These are phyloP conservation scores for Thryonomys swinderianus DNA, from an alignment of 2,113 vertebrate genomes.

Conservation along the genomic window DNA sequence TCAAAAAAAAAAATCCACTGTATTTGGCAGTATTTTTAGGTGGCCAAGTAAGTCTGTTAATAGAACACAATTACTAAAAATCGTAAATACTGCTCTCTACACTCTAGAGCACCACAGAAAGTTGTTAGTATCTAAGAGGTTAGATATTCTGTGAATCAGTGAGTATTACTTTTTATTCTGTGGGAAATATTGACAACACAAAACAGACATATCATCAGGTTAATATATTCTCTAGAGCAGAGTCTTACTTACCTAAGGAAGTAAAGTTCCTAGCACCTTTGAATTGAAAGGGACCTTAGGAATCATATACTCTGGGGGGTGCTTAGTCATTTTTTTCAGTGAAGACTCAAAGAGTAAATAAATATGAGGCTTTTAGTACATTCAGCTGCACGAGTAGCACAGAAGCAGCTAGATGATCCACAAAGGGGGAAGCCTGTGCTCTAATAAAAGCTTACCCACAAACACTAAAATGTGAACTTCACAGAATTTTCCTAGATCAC, in stretches of 20 bases:
- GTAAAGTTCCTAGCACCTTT: constrained; percentile 1
- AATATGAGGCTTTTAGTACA: neutral
- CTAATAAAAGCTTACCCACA: neutral
- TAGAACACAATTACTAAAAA: neutral
- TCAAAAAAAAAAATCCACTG: constrained; percentile 47
- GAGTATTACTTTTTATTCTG: neutral
- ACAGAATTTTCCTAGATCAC: neutral
- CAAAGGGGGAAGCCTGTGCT: neutral
- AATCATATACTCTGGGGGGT: neutral
- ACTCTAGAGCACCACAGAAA: neutral
- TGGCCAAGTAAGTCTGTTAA: neutral
- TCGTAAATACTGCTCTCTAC: neutral
- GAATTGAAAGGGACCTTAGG: neutral
- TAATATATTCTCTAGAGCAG: neutral
- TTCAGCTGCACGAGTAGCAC: no score
- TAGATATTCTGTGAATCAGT: neutral
- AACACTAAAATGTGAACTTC: neutral
- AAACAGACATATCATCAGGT: neutral
- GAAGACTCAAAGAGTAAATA: neutral
- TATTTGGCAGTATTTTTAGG: neutral
- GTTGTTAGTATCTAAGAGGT: neutral
- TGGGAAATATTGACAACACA: neutral
- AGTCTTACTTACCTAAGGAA: neutral
- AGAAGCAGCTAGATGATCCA: neutral
- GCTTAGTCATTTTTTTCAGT: neutral